A percentile compares a stretch with the other conserved stretches of the same genome.
These are phyloP conservation scores for Tetrax tetrax DNA, from an alignment of 2,113 vertebrate species.

Conservation along the genomic window DNA sequence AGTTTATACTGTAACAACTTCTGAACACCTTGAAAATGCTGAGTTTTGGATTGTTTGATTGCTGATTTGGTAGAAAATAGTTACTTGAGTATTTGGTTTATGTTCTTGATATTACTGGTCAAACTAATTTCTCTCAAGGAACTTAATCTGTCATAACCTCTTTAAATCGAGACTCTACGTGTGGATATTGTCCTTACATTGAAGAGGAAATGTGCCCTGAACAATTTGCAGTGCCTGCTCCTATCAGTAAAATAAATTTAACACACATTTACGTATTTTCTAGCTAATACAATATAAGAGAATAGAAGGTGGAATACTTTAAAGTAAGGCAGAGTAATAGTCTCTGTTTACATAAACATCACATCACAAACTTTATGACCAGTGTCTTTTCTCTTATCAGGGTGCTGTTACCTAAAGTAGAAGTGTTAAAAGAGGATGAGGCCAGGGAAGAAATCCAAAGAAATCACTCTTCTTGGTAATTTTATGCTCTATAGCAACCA, in stretches of 20 bases:
- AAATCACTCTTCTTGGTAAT: conserved; percentile 49
- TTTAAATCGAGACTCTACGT: background rate
- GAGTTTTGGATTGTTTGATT: background rate
- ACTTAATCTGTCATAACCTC: background rate
- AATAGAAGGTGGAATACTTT: background rate
- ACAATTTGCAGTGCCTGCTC: background rate
- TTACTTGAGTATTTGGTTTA: background rate
- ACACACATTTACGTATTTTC: background rate
- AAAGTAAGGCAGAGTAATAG: background rate
- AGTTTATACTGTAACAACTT: background rate
- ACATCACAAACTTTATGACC: conserved; percentile 13
- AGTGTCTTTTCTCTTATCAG: conserved; percentile 39
- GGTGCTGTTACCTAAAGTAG: conserved; percentile 32
- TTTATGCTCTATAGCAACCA: background rate
- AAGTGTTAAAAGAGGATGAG: conserved; percentile 58
- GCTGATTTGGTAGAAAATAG: background rate
- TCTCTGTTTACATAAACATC: background rate
- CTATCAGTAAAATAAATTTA: background rate
- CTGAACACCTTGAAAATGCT: background rate
- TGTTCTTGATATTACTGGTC: background rate
- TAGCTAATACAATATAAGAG: background rate
- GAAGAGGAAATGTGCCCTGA: background rate
- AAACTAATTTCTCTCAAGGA: background rate
- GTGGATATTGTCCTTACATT: background rate
- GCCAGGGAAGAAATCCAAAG: conserved; percentile 52